Evolutionary conservation across 2,888 invertebrate species (phyloP), one percentile per base, ranked within the genome.

Genomic region (Limenitis camilla): DNA sequence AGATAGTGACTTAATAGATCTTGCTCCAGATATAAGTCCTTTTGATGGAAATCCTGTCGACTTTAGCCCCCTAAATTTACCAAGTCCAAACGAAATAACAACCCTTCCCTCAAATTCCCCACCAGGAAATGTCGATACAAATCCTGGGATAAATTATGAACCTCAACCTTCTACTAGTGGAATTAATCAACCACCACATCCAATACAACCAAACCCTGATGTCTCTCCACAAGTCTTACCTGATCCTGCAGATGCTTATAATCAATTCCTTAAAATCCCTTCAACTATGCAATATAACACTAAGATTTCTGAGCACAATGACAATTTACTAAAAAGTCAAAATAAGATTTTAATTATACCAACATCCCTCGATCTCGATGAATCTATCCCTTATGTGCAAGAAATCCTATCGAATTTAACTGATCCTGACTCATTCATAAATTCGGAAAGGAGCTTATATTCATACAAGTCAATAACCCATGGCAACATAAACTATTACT

Each of bases 331-430:
- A 2, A 61, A 39, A 46, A 62, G 29, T 6, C 4, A 32, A 9
- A 19, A 5, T 29, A 50, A 44, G 33, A 11, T 33, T 1, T 10
- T 50, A 5, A 10, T 50, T 8, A 6, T 50, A 8, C 44, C 50
- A 4, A 59, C 61, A 1, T 67, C 63, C 1, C 54, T 66, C 28
- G 66, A 64, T 38, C 32, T 66, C 5, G 65, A 66, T 27, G 63
- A 68, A 31, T 60, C 65, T 6, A 65, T 58, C n/a, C 63, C 61
- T 0, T 60, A 63, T 42, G 9, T 63, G 9, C 32, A 60, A 49
- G 58, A 60, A 52, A 49, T 62, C 6, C 32, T 68, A 19, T 8
- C 6, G 10, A 52, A 52, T 7, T 19, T 35, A 29, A 1, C 31
- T 46, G 42, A 42, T 47, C 7, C 40, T 19, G 9, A 40, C 32